Evolutionary conservation across 1,140 invertebrate species (phyloP).

Genomic region (Drosophila novamexicana): DNA sequence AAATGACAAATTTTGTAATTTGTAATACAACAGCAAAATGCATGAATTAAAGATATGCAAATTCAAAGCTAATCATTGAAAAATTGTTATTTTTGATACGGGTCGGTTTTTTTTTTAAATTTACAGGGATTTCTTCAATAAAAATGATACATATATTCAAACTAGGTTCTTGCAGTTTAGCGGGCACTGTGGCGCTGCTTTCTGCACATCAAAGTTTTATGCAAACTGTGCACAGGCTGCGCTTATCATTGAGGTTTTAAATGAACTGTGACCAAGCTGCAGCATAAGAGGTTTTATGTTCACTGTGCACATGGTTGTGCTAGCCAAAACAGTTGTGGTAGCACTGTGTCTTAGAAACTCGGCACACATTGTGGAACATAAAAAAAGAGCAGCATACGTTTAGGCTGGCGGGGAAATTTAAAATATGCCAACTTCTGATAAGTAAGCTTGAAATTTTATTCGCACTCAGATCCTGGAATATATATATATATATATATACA

Average conservation of each 20-base stretch:
- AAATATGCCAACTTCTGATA: background rate
- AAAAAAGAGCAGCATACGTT: constrained; percentile 7
- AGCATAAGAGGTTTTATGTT: background rate
- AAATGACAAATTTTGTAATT: constrained; percentile 34
- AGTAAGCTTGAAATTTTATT: constrained; percentile 31
- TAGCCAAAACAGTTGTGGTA: background rate
- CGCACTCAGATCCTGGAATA: constrained; percentile 49
- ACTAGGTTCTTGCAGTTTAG: too few relatives aligned
- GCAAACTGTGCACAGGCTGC: too few relatives aligned
- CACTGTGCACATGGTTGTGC: background rate
- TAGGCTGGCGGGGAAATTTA: background rate
- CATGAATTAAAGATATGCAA: constrained; percentile 19
- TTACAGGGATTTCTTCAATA: too few relatives aligned
- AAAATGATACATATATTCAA: too few relatives aligned
- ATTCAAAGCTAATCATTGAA: background rate
- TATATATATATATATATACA: constrained; percentile 57
- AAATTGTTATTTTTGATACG: too few relatives aligned
- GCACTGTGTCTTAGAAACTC: too few relatives aligned
- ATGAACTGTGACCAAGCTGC: background rate
- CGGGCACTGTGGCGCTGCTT: too few relatives aligned
- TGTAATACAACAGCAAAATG: constrained; percentile 21
- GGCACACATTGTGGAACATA: background rate
- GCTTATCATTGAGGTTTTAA: background rate
- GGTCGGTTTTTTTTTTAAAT: too few relatives aligned
- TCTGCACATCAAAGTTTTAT: background rate